phyloP scores from a whole-genome alignment of 2,113 vertebrate species.

The Mellivora capensis region DNA sequence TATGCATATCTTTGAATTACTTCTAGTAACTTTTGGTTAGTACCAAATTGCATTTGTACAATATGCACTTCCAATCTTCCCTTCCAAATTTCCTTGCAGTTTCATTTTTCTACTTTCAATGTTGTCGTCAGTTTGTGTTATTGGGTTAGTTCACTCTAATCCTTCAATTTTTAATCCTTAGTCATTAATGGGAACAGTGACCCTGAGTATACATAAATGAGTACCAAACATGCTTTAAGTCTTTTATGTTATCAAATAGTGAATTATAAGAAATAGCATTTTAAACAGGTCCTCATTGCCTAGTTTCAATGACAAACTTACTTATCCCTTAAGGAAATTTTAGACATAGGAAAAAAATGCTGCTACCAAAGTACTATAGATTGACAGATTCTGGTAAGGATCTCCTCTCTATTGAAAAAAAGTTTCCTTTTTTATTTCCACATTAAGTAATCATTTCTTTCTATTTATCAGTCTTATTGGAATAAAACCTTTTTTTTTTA shows the following conservation, averaged over 20 bases:
- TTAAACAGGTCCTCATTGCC: neutral
- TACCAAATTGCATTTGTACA: neutral
- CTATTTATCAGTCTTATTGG: neutral
- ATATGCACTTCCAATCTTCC: neutral
- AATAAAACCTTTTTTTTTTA: neutral
- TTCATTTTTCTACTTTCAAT: neutral
- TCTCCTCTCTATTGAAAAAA: neutral
- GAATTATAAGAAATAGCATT: conserved; percentile 4
- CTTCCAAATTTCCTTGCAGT: neutral
- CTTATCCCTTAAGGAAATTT: neutral
- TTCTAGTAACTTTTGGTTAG: neutral
- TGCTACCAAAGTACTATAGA: neutral
- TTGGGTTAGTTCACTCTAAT: neutral
- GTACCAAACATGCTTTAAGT: neutral
- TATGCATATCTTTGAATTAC: neutral
- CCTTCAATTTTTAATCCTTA: conserved; percentile 1
- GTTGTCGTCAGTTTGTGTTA: neutral
- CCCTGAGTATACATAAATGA: neutral
- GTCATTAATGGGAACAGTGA: neutral
- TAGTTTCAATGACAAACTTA: neutral
- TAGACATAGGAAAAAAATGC: neutral
- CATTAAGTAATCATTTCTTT: conserved; percentile 12
- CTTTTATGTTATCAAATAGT: neutral
- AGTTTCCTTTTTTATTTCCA: neutral
- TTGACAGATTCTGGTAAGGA: neutral